Evolutionary conservation across 2,888 invertebrate genomes (phyloP).

Genomic region (Athetis lepigone): DNA sequence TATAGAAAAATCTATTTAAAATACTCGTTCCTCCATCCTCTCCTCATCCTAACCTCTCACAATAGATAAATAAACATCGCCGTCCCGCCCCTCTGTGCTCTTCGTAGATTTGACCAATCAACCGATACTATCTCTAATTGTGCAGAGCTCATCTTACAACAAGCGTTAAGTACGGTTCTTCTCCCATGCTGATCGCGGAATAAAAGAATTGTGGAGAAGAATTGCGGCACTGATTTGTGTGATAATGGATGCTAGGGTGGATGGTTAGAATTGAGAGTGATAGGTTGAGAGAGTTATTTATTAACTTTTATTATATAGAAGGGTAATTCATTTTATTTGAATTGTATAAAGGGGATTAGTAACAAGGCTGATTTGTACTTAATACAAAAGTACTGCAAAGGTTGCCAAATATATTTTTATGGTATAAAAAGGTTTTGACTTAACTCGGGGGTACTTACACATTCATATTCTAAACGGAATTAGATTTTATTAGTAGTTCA

Average conservation of each 20-base stretch:
- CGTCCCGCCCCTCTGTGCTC: conserved; percentile 82
- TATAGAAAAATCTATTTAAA: conserved; percentile 18
- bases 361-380: too few relatives aligned
- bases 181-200: conserved; percentile 48
- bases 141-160: conserved; percentile 55
- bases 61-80: conserved; percentile 73
- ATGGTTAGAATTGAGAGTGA: conserved; percentile 31
- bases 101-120: conserved; percentile 88
- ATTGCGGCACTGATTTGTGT: conserved; percentile 34
- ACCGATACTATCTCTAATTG: conserved; percentile 54
- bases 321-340: too few relatives aligned
- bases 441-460: too few relatives aligned
- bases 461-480: too few relatives aligned
- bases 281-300: too few relatives aligned
- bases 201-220: conserved; percentile 47
- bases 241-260: conserved; percentile 28
- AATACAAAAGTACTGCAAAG: too few relatives aligned
- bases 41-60: conserved; percentile 58
- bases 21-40: conserved; percentile 25
- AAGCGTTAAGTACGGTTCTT: conserved; percentile 47
- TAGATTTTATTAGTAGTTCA: too few relatives aligned
- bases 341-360: too few relatives aligned
- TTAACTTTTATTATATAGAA: too few relatives aligned
- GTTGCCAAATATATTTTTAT: too few relatives aligned
- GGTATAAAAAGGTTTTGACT: too few relatives aligned